Evolutionary conservation across 2,797 vertebrate genomes (phyloP).

Genomic region (Peromyscus melanophrys): DNA sequence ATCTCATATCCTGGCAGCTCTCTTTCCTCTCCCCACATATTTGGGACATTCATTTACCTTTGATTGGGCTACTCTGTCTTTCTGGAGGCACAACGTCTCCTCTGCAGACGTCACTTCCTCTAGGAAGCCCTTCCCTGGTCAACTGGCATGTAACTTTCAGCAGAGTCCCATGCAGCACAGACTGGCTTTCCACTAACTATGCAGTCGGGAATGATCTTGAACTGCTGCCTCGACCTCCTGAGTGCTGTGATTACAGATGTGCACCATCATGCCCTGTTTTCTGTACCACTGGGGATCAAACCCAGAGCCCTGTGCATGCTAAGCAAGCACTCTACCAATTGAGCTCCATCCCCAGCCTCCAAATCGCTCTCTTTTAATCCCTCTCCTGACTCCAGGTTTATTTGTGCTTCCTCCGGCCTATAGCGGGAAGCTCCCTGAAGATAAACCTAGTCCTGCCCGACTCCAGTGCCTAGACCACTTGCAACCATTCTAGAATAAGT

Average conservation of each 20-base stretch:
- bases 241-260: background rate
- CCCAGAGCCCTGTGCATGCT: background rate
- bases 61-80: background rate
- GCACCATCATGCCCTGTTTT: background rate
- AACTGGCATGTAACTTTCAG: background rate
- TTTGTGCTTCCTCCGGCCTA: background rate
- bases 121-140: conserved; percentile 31
- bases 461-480: background rate
- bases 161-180: background rate
- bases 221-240: background rate
- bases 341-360: background rate
- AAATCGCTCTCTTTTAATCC: background rate
- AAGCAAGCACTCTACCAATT: background rate
- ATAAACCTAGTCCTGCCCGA: background rate
- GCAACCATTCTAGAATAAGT: background rate
- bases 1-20: background rate
- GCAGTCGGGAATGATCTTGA: background rate
- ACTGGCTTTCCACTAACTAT: background rate
- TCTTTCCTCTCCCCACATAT: background rate
- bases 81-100: background rate
- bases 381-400: background rate
- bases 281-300: background rate
- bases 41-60: background rate
- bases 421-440: background rate
- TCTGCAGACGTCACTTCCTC: background rate